Evolutionary conservation across 35 echinoderm and acorn worm species (phyloP).

Genomic region (Stichopus chloronotus): DNA sequence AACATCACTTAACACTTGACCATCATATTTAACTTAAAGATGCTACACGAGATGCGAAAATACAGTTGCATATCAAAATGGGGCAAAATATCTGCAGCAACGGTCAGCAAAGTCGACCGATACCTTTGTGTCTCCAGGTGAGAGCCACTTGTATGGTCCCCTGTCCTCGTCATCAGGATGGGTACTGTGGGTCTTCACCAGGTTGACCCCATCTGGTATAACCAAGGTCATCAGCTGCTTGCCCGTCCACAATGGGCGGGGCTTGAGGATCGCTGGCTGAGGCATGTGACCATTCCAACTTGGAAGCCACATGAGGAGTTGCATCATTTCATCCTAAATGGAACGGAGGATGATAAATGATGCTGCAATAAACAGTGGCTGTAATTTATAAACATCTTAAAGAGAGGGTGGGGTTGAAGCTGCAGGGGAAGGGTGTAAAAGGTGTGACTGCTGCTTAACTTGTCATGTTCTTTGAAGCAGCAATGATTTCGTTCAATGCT

Average conservation of each 20-base stretch:
- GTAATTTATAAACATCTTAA: too few relatives aligned
- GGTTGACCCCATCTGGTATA: slow-evolving; percentile 87
- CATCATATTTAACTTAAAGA: too few relatives aligned
- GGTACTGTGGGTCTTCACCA: slow-evolving; percentile 91
- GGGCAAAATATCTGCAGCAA: too few relatives aligned
- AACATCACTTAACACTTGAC: too few relatives aligned
- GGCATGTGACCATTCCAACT: slow-evolving; percentile 96
- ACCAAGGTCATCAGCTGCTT: slow-evolving; percentile 96
- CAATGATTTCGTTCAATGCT: too few relatives aligned
- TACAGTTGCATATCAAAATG: too few relatives aligned
- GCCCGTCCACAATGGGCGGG: slow-evolving; percentile 94
- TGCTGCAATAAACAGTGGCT: background rate
- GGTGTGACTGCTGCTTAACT: too few relatives aligned
- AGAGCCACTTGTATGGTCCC: slow-evolving; percentile 98
- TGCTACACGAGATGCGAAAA: too few relatives aligned
- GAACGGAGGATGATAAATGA: background rate
- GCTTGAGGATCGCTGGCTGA: slow-evolving; percentile 95
- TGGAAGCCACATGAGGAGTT: slow-evolving; percentile 94
- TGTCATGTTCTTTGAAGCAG: too few relatives aligned
- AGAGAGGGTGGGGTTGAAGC: too few relatives aligned
- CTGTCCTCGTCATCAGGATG: slow-evolving; percentile 97
- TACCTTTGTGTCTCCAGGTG: slow-evolving; percentile 98
- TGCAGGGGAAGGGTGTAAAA: too few relatives aligned
- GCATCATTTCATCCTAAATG: slow-evolving; percentile 87
- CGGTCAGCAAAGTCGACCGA: background rate